Evolutionary conservation across 2,113 vertebrate genomes (phyloP).

Genomic region (Odocoileus hemionus): DNA sequence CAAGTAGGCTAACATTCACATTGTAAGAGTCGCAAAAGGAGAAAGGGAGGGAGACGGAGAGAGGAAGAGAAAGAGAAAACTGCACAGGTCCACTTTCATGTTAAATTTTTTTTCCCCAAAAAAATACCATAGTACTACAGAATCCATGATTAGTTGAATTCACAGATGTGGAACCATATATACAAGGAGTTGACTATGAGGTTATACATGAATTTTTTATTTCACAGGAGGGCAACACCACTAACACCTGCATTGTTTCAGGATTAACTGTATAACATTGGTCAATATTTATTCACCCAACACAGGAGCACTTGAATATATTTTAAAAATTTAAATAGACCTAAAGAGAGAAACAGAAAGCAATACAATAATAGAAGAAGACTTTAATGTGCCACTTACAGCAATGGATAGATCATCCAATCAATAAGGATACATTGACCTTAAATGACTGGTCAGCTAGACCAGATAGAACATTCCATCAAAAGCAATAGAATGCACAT

Average conservation of each 20-base stretch:
- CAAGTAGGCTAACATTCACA: neutral
- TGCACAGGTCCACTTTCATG: neutral
- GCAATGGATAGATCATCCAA: neutral
- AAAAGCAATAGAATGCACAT: neutral
- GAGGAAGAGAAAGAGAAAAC: neutral
- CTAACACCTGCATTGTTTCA: neutral
- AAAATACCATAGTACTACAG: neutral
- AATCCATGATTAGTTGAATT: neutral
- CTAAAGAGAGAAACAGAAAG: neutral
- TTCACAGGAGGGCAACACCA: neutral
- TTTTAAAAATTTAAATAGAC: neutral
- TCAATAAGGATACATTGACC: neutral
- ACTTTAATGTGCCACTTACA: neutral
- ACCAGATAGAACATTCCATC: neutral
- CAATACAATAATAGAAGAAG: neutral
- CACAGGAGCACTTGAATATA: neutral
- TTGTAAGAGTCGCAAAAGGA: neutral
- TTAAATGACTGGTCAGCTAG: neutral
- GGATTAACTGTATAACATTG: neutral
- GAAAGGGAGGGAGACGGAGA: neutral
- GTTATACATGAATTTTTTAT: neutral
- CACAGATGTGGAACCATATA: neutral
- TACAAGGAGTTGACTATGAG: neutral
- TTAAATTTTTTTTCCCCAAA: fast-evolving
- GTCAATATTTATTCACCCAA: neutral